Conservation (phyloP, 2,797 vertebrate genomes). For the Lepus oiostolus region DNA sequence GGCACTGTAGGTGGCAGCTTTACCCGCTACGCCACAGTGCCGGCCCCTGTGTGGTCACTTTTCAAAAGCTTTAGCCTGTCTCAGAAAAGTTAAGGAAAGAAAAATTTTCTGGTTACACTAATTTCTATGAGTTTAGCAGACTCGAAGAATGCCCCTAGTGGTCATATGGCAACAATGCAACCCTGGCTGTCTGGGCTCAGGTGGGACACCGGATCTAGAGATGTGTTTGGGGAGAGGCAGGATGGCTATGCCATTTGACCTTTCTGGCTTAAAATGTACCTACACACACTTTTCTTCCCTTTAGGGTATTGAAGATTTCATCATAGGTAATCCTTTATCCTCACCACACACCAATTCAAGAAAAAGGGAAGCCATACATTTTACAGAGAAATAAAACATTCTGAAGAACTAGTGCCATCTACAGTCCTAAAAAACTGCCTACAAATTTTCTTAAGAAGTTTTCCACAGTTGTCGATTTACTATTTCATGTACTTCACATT, state of each 20-base stretch:
- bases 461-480: slow-evolving; percentile 1
- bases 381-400: slow-evolving; percentile 61
- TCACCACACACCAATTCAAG: neutral
- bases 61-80: slow-evolving; percentile 38
- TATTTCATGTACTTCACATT: slow-evolving; percentile 43
- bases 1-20: no score
- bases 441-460: slow-evolving; percentile 42
- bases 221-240: slow-evolving; percentile 7
- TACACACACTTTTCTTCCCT: neutral
- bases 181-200: slow-evolving; percentile 11
- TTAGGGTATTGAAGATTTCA: neutral
- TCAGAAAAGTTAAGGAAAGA: slow-evolving; percentile 56
- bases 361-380: slow-evolving; percentile 53
- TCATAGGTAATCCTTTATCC: slow-evolving; percentile 22
- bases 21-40: no score
- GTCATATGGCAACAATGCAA: neutral
- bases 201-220: neutral
- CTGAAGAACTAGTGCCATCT: slow-evolving; percentile 78
- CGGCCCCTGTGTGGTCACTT: neutral
- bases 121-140: neutral
- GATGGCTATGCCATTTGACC: neutral
- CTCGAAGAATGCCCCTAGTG: slow-evolving; percentile 32
- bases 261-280: slow-evolving; percentile 16
- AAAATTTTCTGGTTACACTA: neutral
- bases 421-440: slow-evolving; percentile 69